Evolutionary conservation across 2,113 vertebrate genomes (phyloP), one percentile per base, ranked within the genome.

Genomic region (Paracanthobrama guichenoti): DNA sequence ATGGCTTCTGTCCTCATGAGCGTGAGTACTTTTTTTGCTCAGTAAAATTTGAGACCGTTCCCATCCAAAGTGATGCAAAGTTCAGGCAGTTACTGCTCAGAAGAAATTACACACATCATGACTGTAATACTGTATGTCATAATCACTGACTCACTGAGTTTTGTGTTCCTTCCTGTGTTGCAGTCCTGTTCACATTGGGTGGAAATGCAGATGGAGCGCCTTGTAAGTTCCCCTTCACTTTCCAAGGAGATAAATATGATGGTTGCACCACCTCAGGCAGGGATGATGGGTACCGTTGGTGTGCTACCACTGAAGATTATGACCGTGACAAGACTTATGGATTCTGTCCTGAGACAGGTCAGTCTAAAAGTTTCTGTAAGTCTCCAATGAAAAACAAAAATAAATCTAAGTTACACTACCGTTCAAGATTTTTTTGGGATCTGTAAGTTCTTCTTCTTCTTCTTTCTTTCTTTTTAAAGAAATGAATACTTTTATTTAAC

Each of bases 1-100:
- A 99, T 0, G 98, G 98, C 85, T 99, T 99, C 93, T 99, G 98
- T 82, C 98, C 98, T 77, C 98, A 99, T 1, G 98, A 99, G 91
- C 93, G 98, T 99, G 92, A 97, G 98, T 91, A 72, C 42, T 7
- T 14, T 55, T 26, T 10, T 6, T 22, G 20, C 67, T 44, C 8
- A 28, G 35, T 42, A 42, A 22, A n/a, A 26, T 73, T 26, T 14
- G 12, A 72, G 22, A 24, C 20, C 8, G 22, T 24, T 72, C 22
- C 22, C 12, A 73, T 24, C 22, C 42, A 73, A 48, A 73, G 22
- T 72, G 69, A 22, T 44, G 20, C 69, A 72, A 24, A 48, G 7
- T 39, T 67, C 26, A 35, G 28, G 28, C 64, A 16, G 64, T 67
- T 67, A 67, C 6, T 3, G 16, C 35, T 22, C 24, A 50, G 4